Conservation (phyloP, 2,113 vertebrate species). For the Chlorodrepanis virens region DNA sequence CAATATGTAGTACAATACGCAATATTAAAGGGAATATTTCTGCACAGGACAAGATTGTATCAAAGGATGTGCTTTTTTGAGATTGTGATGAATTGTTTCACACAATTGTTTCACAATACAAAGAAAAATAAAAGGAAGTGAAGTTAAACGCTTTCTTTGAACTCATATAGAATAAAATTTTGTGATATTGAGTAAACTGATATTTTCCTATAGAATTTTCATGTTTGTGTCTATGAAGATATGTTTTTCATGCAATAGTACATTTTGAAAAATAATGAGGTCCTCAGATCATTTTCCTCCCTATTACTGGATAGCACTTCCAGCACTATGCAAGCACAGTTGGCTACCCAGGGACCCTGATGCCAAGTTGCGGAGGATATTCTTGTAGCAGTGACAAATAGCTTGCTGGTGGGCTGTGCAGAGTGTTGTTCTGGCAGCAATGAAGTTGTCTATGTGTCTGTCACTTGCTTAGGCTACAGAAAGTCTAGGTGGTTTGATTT, state of each 20-base stretch:
- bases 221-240: conserved; percentile 61
- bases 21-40: conserved; percentile 44
- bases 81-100: background rate
- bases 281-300: conserved; percentile 57
- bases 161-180: background rate
- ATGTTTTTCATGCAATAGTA: conserved; percentile 66
- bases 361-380: conserved; percentile 78
- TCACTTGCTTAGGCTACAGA: conserved; percentile 74
- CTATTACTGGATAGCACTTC: conserved; percentile 52
- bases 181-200: conserved; percentile 1
- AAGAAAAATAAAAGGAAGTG: background rate
- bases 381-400: conserved; percentile 78
- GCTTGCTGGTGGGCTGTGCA: conserved; percentile 71
- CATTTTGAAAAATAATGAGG: conserved; percentile 67
- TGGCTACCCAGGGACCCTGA: conserved; percentile 71
- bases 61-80: conserved; percentile 36
- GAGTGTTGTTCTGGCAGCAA: conserved; percentile 76
- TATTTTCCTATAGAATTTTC: conserved; percentile 28
- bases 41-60: background rate
- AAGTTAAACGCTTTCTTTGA: background rate
- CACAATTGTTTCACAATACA: background rate
- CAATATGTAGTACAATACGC: background rate
- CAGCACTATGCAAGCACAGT: conserved; percentile 67
- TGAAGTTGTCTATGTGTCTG: conserved; percentile 77
- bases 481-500: conserved; percentile 69